These are phyloP conservation scores for Neelides sp. DNA, from an alignment of 1,140 invertebrate species.

Conservation along the genomic window DNA sequence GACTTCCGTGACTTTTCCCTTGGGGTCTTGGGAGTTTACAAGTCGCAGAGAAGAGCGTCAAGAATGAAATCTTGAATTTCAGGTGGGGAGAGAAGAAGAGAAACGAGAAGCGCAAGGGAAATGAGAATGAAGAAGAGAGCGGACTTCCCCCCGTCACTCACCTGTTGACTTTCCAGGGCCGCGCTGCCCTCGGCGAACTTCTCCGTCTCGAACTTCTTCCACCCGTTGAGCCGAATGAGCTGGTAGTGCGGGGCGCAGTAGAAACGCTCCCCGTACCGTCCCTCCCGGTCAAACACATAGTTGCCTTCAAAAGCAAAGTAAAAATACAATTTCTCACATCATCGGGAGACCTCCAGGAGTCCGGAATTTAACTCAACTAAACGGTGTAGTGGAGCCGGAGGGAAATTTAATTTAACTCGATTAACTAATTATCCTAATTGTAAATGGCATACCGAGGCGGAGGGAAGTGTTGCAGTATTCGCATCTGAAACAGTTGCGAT, in stretches of 20 bases:
- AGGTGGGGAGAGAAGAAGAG: constrained; percentile 19
- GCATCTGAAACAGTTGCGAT: constrained; percentile 67
- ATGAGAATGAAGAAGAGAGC: constrained; percentile 17
- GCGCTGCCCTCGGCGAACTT: constrained; percentile 2
- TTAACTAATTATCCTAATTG: not conserved
- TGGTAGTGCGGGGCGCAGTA: constrained; percentile 64
- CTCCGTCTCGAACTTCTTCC: constrained; percentile 29
- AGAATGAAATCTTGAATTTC: constrained; percentile 24
- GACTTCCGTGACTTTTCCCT: too few species aligned
- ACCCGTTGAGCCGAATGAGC: constrained; percentile 31
- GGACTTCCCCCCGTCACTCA: constrained; percentile 13
- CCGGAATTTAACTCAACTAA: not conserved
- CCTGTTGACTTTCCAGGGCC: constrained; percentile 18
- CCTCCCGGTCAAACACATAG: constrained; percentile 61
- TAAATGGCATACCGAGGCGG: constrained; percentile 45
- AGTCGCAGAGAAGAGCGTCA: constrained; percentile 7
- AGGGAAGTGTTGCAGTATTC: constrained; percentile 58
- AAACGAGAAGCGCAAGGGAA: constrained; percentile 13
- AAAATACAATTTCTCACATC: not conserved
- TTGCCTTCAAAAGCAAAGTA: constrained; percentile 38
- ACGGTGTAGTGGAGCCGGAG: not conserved
- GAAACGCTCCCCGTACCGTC: constrained; percentile 55
- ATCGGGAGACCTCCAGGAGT: not conserved
- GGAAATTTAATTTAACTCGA: not conserved
- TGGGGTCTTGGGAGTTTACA: not conserved